Evolutionary conservation across 2,888 invertebrate genomes (phyloP), one percentile per base, ranked within the genome.

Genomic region (Pyrocoelia pectoralis): DNA sequence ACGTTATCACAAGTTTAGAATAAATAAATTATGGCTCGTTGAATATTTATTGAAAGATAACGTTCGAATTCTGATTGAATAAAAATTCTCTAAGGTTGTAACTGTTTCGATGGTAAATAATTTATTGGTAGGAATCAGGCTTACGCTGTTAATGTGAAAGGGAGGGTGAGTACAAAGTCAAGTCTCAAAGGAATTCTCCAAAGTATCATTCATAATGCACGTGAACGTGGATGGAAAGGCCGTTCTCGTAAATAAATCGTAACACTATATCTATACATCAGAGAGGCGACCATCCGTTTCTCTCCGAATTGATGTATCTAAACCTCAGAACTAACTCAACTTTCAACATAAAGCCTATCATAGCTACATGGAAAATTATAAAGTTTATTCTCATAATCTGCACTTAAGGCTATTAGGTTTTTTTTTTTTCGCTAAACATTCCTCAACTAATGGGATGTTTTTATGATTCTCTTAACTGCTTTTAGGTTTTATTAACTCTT

Each of bases 151-250:
- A 52, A 52, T 56, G 33, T n/a, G 33, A 57, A 56, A 14, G 52
- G 24, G 54, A 56, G 14, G 52, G 24, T 33, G 56, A 60, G 50
- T 56, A 63, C 53, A 49, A 59, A 66, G 58, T 48, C 56, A 43
- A 53, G 53, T 52, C 41, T n/a, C 33, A 8, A 33, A 33, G n/a
- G 33, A 29, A 38, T 48, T 73, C 76, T 74, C 78, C 38, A 19
- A 75, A 68, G 77, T 67, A 75, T 76, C 76, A 72, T 77, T 76
- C 76, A 77, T 77, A 77, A 75, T 74, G 71, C 70, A 72, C 72
- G 70, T 74, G 72, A 74, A 73, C 75, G 74, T 74, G 73, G 75
- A 76, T 76, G 76, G 73, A 70, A 69, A 56, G 56, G 74, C 53
- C 24, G 75, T 77, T 72, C 67, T 76, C 76, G 76, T 77, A 77